These are phyloP conservation scores for Enteromius argenteus DNA, from an alignment of 2,797 vertebrate species.

Conservation along the genomic window DNA sequence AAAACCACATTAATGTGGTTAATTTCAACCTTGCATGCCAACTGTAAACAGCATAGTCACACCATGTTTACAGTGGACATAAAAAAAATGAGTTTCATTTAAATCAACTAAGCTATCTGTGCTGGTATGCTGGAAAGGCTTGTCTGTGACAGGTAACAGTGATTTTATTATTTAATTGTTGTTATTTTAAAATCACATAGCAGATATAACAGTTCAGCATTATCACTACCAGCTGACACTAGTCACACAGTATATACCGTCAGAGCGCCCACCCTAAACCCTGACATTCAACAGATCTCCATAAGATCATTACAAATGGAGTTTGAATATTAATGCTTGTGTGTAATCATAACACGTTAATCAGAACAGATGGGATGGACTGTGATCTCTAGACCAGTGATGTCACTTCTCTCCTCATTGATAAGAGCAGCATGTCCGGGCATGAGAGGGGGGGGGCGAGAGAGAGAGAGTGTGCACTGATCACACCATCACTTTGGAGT, in stretches of 20 bases:
- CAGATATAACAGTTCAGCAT: neutral
- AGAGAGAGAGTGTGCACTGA: constrained; percentile 20
- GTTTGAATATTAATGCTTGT: constrained; percentile 47
- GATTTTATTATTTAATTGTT: neutral
- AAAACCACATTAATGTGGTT: neutral
- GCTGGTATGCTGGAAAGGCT: neutral
- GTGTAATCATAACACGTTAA: constrained; percentile 37
- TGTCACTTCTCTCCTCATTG: constrained; percentile 22
- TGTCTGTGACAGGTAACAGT: neutral
- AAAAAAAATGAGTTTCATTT: neutral
- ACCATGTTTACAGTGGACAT: neutral
- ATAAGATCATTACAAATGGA: constrained; percentile 24
- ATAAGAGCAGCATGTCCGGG: constrained; percentile 29
- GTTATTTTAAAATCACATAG: neutral
- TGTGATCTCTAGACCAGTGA: constrained; percentile 40
- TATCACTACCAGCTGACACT: neutral
- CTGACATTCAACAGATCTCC: constrained; percentile 24
- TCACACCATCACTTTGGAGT: constrained; percentile 39
- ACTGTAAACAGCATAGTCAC: neutral
- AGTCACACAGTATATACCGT: neutral
- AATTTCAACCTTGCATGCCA: neutral
- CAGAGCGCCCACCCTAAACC: neutral
- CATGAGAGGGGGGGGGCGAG: neutral
- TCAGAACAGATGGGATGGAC: constrained; percentile 37
- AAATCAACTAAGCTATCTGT: neutral